Percentiles rank a stretch among this genome's conserved stretches.
phyloP scores from a whole-genome alignment of 2,888 invertebrate species.

The Heliconius erato region DNA sequence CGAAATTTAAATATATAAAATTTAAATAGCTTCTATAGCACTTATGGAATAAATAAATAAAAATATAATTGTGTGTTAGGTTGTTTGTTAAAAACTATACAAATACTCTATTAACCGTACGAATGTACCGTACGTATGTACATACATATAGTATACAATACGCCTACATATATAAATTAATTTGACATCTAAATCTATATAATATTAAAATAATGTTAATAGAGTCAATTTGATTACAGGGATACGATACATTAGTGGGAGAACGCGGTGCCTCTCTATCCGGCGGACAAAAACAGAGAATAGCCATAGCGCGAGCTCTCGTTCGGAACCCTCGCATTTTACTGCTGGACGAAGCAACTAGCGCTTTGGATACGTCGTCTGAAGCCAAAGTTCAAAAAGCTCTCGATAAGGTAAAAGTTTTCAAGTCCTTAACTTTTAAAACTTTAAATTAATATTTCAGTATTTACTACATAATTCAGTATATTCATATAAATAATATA shows the following conservation, averaged over 20 bases:
- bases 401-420: conserved; percentile 86
- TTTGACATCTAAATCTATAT: neutral
- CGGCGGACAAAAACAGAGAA: conserved; percentile 96
- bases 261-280: conserved; percentile 93
- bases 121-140: neutral
- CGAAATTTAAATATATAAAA: too few relatives aligned
- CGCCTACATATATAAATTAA: neutral
- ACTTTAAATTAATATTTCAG: too few relatives aligned
- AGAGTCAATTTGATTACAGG: conserved; percentile 22
- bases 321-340: conserved; percentile 92
- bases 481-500: neutral
- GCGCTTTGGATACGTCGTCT: conserved; percentile 94
- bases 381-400: conserved; percentile 94
- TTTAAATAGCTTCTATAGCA: too few relatives aligned
- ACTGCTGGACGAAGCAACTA: conserved; percentile 94
- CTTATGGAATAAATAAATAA: too few relatives aligned
- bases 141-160: neutral
- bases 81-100: too few relatives aligned
- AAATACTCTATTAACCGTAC: too few relatives aligned
- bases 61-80: too few relatives aligned
- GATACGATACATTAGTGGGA: conserved; percentile 92
- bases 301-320: conserved; percentile 95
- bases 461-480: too few relatives aligned
- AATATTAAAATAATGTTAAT: neutral
- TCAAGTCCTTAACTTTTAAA: too few relatives aligned